A percentile compares a stretch with the other conserved stretches of the same genome.
Conservation (phyloP, 2,113 vertebrate genomes). For the Uropsilus gracilis region DNA sequence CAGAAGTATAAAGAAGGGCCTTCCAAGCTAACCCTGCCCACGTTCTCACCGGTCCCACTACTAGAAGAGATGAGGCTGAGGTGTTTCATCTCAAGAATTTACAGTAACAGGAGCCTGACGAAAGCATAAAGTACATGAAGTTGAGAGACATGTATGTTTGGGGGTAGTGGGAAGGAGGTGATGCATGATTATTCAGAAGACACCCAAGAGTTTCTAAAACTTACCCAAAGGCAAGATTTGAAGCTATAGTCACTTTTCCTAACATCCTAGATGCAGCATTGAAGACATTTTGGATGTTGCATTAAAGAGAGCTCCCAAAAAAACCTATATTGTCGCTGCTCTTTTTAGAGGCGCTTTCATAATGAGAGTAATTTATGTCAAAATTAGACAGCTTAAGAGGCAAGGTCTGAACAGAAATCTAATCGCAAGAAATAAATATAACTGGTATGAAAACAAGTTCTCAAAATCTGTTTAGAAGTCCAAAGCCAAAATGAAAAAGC, state of each 20-base stretch:
- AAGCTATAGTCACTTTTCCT: not conserved
- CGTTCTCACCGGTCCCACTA: not conserved
- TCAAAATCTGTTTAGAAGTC: conserved; percentile 54
- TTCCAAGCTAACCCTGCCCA: not conserved
- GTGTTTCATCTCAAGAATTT: not conserved
- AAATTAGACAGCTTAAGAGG: conserved; percentile 46
- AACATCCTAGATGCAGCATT: not conserved
- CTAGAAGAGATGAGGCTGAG: too few relatives aligned
- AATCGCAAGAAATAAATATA: conserved; percentile 20
- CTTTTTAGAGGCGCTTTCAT: conserved; percentile 27
- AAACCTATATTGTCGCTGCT: not conserved
- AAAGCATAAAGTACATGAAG: fast-evolving
- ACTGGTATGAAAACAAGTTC: not conserved
- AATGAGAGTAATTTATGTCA: conserved; percentile 13
- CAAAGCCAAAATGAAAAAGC: conserved; percentile 52
- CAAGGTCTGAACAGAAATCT: conserved; percentile 33
- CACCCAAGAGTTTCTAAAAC: not conserved
- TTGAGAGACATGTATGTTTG: fast-evolving
- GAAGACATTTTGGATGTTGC: not conserved
- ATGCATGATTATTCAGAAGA: not conserved
- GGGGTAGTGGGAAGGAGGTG: not conserved
- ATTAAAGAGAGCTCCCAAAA: not conserved
- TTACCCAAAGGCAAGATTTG: not conserved
- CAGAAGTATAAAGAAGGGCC: not conserved
- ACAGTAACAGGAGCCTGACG: fast-evolving